Conservation (phyloP, 2,888 invertebrate species). For the Metallyticus violacea region DNA sequence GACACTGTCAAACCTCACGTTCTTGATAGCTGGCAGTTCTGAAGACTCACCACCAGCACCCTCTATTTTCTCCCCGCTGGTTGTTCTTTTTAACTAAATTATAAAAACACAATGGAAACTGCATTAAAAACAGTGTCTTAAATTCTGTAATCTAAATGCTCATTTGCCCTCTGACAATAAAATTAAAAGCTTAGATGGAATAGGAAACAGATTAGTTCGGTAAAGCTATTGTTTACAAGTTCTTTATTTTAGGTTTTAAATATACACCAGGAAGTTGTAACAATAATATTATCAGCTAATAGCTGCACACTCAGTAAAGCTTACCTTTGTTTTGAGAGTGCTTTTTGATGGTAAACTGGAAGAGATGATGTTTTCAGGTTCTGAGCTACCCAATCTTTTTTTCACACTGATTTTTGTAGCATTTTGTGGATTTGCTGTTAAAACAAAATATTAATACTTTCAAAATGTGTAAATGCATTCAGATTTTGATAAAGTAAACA, state of each 20-base stretch:
- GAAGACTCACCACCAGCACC: too few species aligned
- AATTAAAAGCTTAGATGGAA: too few species aligned
- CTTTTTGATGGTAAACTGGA: background rate
- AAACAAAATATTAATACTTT: background rate
- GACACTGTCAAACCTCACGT: conserved; percentile 15
- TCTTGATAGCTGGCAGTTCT: background rate
- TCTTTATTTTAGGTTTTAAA: too few species aligned
- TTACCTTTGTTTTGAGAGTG: background rate
- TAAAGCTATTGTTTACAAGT: too few species aligned
- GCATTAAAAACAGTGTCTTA: background rate
- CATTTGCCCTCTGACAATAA: too few species aligned
- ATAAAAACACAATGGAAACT: background rate
- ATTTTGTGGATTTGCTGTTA: conserved; percentile 3
- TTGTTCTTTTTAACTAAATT: background rate
- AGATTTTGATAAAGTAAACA: background rate
- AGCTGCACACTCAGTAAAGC: background rate
- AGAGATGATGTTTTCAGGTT: background rate
- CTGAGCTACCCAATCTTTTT: background rate
- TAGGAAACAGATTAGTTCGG: too few species aligned
- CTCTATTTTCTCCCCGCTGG: background rate
- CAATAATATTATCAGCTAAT: too few species aligned
- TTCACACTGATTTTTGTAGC: conserved; percentile 4
- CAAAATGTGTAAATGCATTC: background rate
- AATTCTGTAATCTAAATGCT: too few species aligned
- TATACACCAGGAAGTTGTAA: too few species aligned